phyloP scores from a whole-genome alignment of 2,113 vertebrate species.

The Heliornis fulica region DNA sequence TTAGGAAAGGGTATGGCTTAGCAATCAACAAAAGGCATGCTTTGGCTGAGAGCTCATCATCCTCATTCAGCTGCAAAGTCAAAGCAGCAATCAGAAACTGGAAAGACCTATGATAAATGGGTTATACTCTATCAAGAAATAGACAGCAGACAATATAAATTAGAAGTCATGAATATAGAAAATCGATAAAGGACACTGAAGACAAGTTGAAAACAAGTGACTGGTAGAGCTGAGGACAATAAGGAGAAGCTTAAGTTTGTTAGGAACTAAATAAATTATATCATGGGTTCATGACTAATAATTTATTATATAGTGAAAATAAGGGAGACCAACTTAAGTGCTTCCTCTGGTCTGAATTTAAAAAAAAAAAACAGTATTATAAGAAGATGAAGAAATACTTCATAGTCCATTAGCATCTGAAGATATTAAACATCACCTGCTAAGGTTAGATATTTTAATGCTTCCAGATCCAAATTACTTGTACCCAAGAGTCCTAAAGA shows the following conservation, averaged over 20 bases:
- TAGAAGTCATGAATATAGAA: not conserved
- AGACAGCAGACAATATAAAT: constrained; percentile 8
- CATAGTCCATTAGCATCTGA: not conserved
- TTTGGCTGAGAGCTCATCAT: constrained; percentile 39
- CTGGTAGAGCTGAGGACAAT: not conserved
- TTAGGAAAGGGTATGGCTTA: not conserved
- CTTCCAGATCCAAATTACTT: not conserved
- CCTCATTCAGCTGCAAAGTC: constrained; percentile 27
- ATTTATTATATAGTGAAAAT: not conserved
- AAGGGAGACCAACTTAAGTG: not conserved
- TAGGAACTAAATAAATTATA: too few relatives aligned
- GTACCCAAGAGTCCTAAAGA: not conserved
- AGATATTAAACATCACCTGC: not conserved
- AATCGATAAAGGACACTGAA: not conserved
- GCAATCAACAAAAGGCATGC: constrained; percentile 22
- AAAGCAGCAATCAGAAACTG: constrained; percentile 47
- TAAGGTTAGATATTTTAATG: not conserved
- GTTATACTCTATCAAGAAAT: not conserved
- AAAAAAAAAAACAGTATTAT: not conserved
- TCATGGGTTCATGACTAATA: not conserved
- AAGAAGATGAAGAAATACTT: not conserved
- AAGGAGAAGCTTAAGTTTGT: not conserved
- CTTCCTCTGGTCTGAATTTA: not conserved
- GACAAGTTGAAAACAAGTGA: not conserved
- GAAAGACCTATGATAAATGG: not conserved